Base-by-base conservation (phyloP, 1,140 invertebrate genomes). In the Cotesia chilonis region DNA sequence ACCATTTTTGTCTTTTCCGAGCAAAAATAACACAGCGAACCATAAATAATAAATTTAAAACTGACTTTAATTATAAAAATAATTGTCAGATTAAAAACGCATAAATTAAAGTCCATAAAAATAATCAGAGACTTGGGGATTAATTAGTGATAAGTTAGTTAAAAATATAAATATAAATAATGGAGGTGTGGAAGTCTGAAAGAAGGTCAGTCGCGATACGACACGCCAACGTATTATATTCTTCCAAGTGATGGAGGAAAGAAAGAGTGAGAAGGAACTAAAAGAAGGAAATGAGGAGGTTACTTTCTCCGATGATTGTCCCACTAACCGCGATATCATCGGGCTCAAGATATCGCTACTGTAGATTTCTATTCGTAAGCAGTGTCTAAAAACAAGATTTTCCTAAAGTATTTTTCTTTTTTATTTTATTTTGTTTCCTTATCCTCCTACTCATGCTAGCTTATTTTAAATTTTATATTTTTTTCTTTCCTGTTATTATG, bases 271-370 rank as follows among this genome's bases (percentile, higher is more conserved):
- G 41, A 47, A 47, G 41, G 41, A 47, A 47, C 4, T 47, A 73
- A 51, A 72, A 74, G 77, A 77, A 73, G 70, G 77, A 81, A 79
- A 79, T 74, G 76, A 80, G 74, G 75, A 76, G 75, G 74, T 79
- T 84, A 85, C 84, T 85, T 85, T 85, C 84, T 84, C 83, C 78
- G 80, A 73, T 83, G 82, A 85, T 84, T 80, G 83, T 81, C 77
- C 83, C 51, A 85, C 82, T 85, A 79, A 84, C 84, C 84, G 80
- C 81, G 78, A 85, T 85, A 83, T 85, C 79, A 84, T 82, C 77
- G 69, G 78, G 69, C 79, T 47, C 41, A 47, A 47, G 41, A 47
- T 47, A 47, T 47, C 41, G 41, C 41, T 47, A 47, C 41, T 70
- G 67, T 79, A 82, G 76, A 83, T 83, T 81, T 83, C 79, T 81